phyloP scores from a whole-genome alignment of 2,888 invertebrate genomes.

The Platynereis dumerilii region DNA sequence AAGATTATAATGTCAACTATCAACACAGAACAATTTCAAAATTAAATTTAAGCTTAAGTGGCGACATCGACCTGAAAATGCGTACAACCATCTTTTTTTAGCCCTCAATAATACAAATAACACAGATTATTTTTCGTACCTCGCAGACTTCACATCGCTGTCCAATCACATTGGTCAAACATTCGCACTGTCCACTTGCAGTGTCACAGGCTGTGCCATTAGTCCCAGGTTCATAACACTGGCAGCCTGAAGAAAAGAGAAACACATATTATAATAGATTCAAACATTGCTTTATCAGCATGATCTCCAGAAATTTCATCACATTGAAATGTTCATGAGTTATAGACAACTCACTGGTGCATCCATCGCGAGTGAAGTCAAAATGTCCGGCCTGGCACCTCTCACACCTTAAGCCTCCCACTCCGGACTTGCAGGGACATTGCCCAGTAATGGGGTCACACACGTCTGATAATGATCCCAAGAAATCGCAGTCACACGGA shows the following conservation, averaged over 20 bases:
- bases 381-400: slow-evolving; percentile 77
- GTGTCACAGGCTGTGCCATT: slow-evolving; percentile 76
- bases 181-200: slow-evolving; percentile 65
- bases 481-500: slow-evolving; percentile 80
- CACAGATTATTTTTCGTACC: slow-evolving; percentile 43
- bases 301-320: no score
- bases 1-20: no score
- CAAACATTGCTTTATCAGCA: no score
- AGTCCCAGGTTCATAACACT: slow-evolving; percentile 79
- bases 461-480: slow-evolving; percentile 87
- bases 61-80: no score
- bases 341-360: slow-evolving; percentile 30
- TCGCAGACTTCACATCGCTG: slow-evolving; percentile 85
- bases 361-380: slow-evolving; percentile 66
- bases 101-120: no score
- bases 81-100: no score
- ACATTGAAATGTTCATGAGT: no score
- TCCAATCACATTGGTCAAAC: slow-evolving; percentile 78
- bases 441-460: slow-evolving; percentile 89
- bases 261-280: no score
- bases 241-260: slow-evolving; percentile 69
- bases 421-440: slow-evolving; percentile 91
- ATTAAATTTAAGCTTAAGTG: no score
- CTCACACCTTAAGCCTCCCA: slow-evolving; percentile 93
- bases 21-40: no score